A percentile compares a stretch with the other conserved stretches of the same genome.
phyloP scores from a whole-genome alignment of 1,140 invertebrate genomes.

The Diploscapter pachys region DNA sequence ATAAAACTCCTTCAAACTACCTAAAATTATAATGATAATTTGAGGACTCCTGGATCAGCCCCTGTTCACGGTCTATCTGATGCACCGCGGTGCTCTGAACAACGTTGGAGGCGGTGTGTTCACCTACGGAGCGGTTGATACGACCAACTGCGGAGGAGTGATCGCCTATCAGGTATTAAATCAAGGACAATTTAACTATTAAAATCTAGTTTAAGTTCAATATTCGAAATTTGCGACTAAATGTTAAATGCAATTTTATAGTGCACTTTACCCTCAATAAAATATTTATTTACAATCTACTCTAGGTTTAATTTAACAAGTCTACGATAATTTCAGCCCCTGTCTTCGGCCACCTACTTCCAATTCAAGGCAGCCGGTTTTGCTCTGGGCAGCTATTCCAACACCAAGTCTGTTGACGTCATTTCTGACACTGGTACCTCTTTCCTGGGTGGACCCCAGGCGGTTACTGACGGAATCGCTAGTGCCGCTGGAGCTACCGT shows the following conservation, averaged over 20 bases:
- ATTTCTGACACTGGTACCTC: conserved; percentile 48
- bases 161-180: conserved; percentile 26
- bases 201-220: no score
- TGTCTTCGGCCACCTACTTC: conserved; percentile 47
- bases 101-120: conserved; percentile 31
- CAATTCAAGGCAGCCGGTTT: conserved; percentile 41
- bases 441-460: conserved; percentile 39
- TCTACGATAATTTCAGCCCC: background rate
- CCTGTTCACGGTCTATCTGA: conserved; percentile 28
- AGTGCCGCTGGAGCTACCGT: conserved; percentile 40
- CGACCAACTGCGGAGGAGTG: conserved; percentile 28
- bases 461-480: conserved; percentile 35
- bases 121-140: conserved; percentile 37
- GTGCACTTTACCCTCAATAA: no score
- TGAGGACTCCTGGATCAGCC: conserved; percentile 21
- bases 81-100: conserved; percentile 7
- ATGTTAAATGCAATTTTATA: no score
- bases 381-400: conserved; percentile 34
- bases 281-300: no score
- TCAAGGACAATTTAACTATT: no score
- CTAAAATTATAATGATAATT: background rate
- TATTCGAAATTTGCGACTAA: no score
- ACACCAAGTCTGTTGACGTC: conserved; percentile 36
- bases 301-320: no score
- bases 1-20: background rate